phyloP scores from a whole-genome alignment of 1,140 invertebrate genomes.

The Megalopta genalis region DNA sequence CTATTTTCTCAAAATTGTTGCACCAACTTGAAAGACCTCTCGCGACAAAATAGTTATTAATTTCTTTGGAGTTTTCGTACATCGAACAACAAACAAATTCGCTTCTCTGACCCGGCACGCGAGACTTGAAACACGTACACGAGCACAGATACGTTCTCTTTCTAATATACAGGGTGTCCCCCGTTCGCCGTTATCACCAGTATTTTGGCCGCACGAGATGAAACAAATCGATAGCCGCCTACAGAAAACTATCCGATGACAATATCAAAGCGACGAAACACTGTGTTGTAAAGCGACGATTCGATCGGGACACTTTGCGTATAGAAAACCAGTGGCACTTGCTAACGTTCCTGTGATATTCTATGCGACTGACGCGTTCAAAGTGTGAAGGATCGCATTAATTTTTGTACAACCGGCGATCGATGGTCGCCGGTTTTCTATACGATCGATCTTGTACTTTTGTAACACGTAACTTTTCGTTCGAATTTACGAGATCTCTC shows the following conservation, averaged over 20 bases:
- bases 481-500: not conserved
- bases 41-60: too few relatives aligned
- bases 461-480: constrained; percentile 22
- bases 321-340: constrained; percentile 31
- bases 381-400: constrained; percentile 28
- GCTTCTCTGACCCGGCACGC: not conserved
- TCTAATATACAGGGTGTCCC: constrained; percentile 12
- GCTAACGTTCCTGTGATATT: constrained; percentile 57
- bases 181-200: not conserved
- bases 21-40: too few relatives aligned
- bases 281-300: too few relatives aligned
- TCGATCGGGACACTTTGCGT: not conserved
- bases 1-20: too few relatives aligned
- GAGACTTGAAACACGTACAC: not conserved
- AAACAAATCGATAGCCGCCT: not conserved
- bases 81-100: not conserved
- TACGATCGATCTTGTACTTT: constrained; percentile 27
- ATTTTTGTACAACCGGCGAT: constrained; percentile 26
- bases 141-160: constrained; percentile 15
- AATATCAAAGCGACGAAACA: not conserved
- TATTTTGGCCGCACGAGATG: not conserved
- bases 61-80: too few relatives aligned
- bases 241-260: not conserved
- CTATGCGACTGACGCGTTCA: constrained; percentile 50
- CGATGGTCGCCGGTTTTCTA: constrained; percentile 24